Evolutionary conservation across 2,797 vertebrate genomes (phyloP).

Genomic region (Danio aesculapii): DNA sequence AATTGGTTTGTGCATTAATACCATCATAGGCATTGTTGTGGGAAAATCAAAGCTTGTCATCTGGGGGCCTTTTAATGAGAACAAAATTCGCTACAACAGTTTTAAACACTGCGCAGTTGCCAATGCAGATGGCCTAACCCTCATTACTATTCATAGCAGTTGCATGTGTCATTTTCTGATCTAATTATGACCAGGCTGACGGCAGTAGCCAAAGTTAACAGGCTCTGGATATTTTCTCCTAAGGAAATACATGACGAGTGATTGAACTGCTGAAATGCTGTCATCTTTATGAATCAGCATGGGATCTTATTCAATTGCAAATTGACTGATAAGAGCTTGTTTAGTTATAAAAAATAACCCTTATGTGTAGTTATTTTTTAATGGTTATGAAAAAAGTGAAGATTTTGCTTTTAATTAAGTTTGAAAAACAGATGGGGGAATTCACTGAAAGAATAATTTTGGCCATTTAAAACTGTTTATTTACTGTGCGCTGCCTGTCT

Average conservation of each 20-base stretch:
- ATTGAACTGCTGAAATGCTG: constrained; percentile 17
- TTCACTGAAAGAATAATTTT: too few relatives aligned
- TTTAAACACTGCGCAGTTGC: constrained; percentile 39
- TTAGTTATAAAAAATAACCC: neutral
- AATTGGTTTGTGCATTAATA: neutral
- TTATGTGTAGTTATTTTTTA: neutral
- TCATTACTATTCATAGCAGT: constrained; percentile 48
- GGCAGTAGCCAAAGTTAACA: constrained; percentile 30
- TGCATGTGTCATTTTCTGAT: constrained; percentile 50
- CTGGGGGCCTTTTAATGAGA: constrained; percentile 29
- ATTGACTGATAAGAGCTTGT: neutral
- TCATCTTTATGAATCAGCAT: neutral
- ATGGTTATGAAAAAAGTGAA: neutral
- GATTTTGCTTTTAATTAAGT: too few relatives aligned
- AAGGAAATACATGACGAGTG: constrained; percentile 11
- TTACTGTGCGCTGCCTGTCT: too few relatives aligned
- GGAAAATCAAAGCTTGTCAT: constrained; percentile 41
- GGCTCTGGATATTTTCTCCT: constrained; percentile 24
- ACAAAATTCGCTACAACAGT: constrained; percentile 28
- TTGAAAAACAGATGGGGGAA: too few relatives aligned
- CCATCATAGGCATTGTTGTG: constrained; percentile 28
- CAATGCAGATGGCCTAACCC: constrained; percentile 42
- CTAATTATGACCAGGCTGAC: constrained; percentile 45
- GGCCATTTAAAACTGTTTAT: too few relatives aligned
- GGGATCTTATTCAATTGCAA: neutral